These are phyloP conservation scores for Colossoma macropomum DNA, from an alignment of 2,113 vertebrate species.

Conservation along the genomic window DNA sequence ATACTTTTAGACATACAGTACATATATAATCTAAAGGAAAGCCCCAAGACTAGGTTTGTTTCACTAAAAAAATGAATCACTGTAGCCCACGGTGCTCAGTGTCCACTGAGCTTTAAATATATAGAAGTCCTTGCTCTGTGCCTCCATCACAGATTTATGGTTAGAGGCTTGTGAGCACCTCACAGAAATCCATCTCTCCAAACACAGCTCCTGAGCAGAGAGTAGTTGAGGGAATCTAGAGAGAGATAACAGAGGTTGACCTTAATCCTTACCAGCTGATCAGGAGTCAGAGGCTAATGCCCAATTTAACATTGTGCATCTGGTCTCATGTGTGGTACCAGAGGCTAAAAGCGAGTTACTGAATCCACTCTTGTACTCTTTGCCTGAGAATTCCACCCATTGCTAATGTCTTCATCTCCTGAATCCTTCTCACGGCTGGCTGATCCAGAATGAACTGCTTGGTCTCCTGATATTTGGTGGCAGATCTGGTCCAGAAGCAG, in stretches of 20 bases:
- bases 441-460: not conserved
- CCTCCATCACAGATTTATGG: conserved; percentile 20
- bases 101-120: not conserved
- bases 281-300: conserved; percentile 5
- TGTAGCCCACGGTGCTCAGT: not conserved
- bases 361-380: not conserved
- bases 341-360: not conserved
- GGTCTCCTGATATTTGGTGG: not conserved
- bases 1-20: no score
- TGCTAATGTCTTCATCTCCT: not conserved
- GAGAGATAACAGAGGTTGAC: not conserved
- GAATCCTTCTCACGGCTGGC: not conserved
- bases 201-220: not conserved
- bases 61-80: no score
- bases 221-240: not conserved
- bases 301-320: not conserved
- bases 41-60: no score
- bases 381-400: not conserved
- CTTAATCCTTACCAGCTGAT: not conserved
- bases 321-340: not conserved
- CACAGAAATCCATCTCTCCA: conserved; percentile 14
- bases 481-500: not conserved
- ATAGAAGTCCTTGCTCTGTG: not conserved
- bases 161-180: not conserved
- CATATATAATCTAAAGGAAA: no score